phyloP scores from a whole-genome alignment of 2,113 vertebrate genomes.

The Archocentrus centrarchus region DNA sequence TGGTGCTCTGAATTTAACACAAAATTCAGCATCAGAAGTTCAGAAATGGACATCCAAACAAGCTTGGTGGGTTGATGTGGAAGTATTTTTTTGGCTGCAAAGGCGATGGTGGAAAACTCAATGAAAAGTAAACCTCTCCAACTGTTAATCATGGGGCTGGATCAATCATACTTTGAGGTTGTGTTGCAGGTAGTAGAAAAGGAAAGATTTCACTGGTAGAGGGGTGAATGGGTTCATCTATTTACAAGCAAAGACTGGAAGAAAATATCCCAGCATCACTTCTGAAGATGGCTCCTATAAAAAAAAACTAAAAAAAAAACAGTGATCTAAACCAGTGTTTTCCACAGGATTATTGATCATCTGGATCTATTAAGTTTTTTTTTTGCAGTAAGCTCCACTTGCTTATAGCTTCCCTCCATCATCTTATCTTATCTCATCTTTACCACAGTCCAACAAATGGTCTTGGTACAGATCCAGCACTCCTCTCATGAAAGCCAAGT shows the following conservation, averaged over 20 bases:
- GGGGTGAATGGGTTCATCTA: no score
- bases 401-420: not conserved
- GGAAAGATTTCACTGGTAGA: not conserved
- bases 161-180: not conserved
- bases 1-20: not conserved
- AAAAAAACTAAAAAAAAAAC: not conserved
- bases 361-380: not conserved
- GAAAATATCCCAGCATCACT: not conserved
- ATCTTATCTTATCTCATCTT: not conserved
- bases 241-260: not conserved
- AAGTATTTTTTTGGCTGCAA: not conserved
- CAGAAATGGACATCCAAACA: not conserved
- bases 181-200: not conserved
- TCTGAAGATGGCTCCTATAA: not conserved
- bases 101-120: fast-evolving
- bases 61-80: not conserved
- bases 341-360: not conserved
- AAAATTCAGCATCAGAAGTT: not conserved
- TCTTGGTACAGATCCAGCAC: not conserved
- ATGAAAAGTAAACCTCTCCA: not conserved
- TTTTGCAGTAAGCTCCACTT: not conserved
- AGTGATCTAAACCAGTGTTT: fast-evolving
- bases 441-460: not conserved
- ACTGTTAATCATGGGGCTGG: not conserved
- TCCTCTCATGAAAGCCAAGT: not conserved